A percentile compares a stretch with the other conserved stretches of the same genome.
Conservation (phyloP, 2,888 invertebrate genomes). For the Lobophora halterata region DNA sequence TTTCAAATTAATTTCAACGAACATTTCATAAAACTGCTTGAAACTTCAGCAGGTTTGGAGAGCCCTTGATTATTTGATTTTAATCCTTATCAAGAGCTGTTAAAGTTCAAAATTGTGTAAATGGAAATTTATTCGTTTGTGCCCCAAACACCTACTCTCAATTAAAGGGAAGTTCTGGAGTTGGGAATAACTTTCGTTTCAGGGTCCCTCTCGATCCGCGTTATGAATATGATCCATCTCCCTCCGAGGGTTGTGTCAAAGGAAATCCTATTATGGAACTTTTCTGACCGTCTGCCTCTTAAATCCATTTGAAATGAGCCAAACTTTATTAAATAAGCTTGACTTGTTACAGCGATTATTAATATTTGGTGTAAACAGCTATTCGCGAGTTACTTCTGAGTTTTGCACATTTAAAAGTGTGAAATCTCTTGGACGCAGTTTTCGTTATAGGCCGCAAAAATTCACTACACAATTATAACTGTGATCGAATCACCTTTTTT, state of each 20-base stretch:
- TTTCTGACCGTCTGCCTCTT: slow-evolving; percentile 20
- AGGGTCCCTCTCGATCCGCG: slow-evolving; percentile 23
- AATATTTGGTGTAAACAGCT: too few species aligned
- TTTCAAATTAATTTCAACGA: slow-evolving; percentile 29
- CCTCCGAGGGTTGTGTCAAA: slow-evolving; percentile 22
- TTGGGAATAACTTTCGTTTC: slow-evolving; percentile 31
- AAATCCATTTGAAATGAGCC: slow-evolving; percentile 14
- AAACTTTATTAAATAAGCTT: slow-evolving; percentile 12
- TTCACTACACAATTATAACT: too few species aligned
- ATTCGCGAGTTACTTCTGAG: too few species aligned
- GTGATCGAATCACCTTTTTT: too few species aligned
- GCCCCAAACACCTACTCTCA: slow-evolving; percentile 26
- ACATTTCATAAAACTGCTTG: slow-evolving; percentile 24
- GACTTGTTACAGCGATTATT: slow-evolving; percentile 1
- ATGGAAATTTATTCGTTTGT: slow-evolving; percentile 12
- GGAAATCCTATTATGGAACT: slow-evolving; percentile 29
- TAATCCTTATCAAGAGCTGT: slow-evolving; percentile 4
- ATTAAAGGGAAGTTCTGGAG: slow-evolving; percentile 29
- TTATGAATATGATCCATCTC: slow-evolving; percentile 28
- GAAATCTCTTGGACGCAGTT: too few species aligned
- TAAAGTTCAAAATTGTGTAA: slow-evolving; percentile 7
- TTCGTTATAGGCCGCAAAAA: too few species aligned
- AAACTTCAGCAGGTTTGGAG: slow-evolving; percentile 12
- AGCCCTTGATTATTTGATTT: too few species aligned
- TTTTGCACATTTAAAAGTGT: too few species aligned